phyloP scores from a whole-genome alignment of 2,888 invertebrate species.

The Mayetiola destructor region DNA sequence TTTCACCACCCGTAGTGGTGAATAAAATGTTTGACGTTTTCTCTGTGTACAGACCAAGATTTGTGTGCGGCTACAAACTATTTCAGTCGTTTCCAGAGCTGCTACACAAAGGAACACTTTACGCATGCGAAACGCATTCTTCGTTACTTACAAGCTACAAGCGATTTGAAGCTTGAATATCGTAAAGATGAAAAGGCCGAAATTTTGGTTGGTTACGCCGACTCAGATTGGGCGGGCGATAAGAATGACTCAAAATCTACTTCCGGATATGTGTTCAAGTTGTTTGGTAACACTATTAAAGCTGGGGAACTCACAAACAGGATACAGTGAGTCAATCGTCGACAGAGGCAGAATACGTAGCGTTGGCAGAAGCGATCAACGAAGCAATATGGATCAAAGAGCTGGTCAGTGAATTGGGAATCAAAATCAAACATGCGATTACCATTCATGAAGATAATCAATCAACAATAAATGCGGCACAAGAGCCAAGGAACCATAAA shows the following conservation, averaged over 20 bases:
- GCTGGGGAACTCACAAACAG: constrained; percentile 2
- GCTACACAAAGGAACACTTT: constrained; percentile 17
- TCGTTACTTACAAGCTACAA: constrained; percentile 15
- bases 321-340: background rate
- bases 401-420: background rate
- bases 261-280: constrained; percentile 13
- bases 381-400: background rate
- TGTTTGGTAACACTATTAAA: constrained; percentile 11
- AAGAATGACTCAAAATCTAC: constrained; percentile 15
- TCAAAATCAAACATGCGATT: background rate
- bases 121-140: constrained; percentile 19
- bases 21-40: constrained; percentile 18
- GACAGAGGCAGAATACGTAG: constrained; percentile 4
- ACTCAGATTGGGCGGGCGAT: constrained; percentile 15
- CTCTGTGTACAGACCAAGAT: constrained; percentile 17
- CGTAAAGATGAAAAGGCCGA: constrained; percentile 12
- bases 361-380: background rate
- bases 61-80: constrained; percentile 20
- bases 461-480: background rate
- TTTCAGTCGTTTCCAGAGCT: constrained; percentile 20
- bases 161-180: constrained; percentile 10
- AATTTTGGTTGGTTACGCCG: constrained; percentile 16
- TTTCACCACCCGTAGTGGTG: no score
- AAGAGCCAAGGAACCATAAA: background rate
- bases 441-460: constrained; percentile 12